Base-by-base conservation (phyloP, 1,140 invertebrate species). In the Cyclina sinensis region DNA sequence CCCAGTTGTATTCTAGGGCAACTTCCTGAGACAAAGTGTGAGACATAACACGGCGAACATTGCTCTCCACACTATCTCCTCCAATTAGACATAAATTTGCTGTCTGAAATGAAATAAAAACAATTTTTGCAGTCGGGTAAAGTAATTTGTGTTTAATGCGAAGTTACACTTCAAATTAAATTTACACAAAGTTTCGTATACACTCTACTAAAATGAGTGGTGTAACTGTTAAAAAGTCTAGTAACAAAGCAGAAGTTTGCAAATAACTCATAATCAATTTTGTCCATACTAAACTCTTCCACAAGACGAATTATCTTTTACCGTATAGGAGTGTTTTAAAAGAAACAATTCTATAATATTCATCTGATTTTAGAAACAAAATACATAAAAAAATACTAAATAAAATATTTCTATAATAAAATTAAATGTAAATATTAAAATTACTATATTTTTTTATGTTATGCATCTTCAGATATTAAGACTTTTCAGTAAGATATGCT, bases 21-120 rank as follows among this genome's bases (percentile, higher is more conserved):
- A 48, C 43, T 78, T 78, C 73, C 73, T 78, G 73, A 48, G 73
- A 78, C 9, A 48, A 78, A 5, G 73, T 78, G 21, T 70, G 65
- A 70, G 65, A 32, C 65, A 78, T 78, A 5, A 48, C 73, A 48
- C 73, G 39, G 7, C 43, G 48, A 78, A 78, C 73, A 78, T 78
- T 78, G 18, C 73, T 78, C 43, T 78, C 73, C 73, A 78, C 39
- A 78, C 48, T 48, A 78, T 78, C 73, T 5, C 73, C 73, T 7
- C 65, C 65, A 70, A 70, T 70, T 7, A 70, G 65, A 32, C 65
- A 70, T 70, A 39, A 70, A 78, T 78, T 78, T 78, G 39, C 73
- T 78, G 73, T 78, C 73, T 78, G 73, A 78, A 78, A 73, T 73
- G 32, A 73, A 62, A 62, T 62, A 62, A 62, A 62, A 62, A 62